phyloP scores from a whole-genome alignment of 1,140 invertebrate genomes.

The Leptinotarsa texana region DNA sequence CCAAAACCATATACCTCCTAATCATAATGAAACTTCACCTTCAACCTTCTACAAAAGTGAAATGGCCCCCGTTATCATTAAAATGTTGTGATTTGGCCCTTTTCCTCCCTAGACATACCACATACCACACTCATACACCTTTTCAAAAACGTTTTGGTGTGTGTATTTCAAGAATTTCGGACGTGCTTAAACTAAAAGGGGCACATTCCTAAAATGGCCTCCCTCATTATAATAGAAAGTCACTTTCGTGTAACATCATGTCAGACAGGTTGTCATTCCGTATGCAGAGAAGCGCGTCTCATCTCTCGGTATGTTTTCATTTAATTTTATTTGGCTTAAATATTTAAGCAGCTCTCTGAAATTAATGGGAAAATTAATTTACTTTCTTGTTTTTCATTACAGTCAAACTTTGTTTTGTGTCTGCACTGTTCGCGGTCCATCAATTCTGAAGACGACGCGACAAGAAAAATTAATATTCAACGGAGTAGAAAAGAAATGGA shows the following conservation, averaged over 20 bases:
- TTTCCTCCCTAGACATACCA: too few relatives aligned
- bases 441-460: slow-evolving; percentile 17
- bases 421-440: slow-evolving; percentile 4
- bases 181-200: not conserved
- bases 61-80: too few relatives aligned
- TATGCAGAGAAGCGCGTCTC: slow-evolving; percentile 23
- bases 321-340: slow-evolving; percentile 39
- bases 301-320: slow-evolving; percentile 36
- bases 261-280: slow-evolving; percentile 23
- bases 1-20: too few relatives aligned
- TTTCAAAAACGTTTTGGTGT: not conserved
- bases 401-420: slow-evolving; percentile 23
- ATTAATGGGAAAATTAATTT: slow-evolving; percentile 40
- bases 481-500: not conserved
- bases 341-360: slow-evolving; percentile 34
- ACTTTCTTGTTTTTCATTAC: slow-evolving; percentile 34
- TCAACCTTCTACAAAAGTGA: too few relatives aligned
- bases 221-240: slow-evolving; percentile 6
- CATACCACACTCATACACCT: too few relatives aligned
- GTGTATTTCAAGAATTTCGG: not conserved
- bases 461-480: slow-evolving; percentile 9
- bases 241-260: slow-evolving; percentile 18
- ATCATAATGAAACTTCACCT: too few relatives aligned
- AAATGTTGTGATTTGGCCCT: too few relatives aligned
- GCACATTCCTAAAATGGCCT: not conserved